Evolutionary conservation across 2,113 vertebrate genomes (phyloP).

Genomic region (Panurus biarmicus): DNA sequence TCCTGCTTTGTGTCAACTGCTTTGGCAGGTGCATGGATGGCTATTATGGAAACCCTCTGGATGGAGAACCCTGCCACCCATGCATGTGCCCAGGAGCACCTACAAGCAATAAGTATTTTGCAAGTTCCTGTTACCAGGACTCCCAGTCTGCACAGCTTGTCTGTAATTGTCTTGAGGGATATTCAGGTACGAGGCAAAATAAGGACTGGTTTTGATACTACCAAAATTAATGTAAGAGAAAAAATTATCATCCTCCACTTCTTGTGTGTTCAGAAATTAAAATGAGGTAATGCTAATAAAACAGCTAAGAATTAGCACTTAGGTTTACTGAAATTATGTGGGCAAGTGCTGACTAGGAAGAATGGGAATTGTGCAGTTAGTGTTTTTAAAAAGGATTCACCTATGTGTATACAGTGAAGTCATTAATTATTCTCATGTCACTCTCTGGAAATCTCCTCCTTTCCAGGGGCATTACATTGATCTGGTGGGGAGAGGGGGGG

Average conservation of each 20-base stretch:
- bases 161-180: slow-evolving; percentile 77
- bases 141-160: slow-evolving; percentile 60
- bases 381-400: neutral
- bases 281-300: neutral
- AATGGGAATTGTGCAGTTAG: neutral
- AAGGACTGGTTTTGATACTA: neutral
- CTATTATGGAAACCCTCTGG: slow-evolving; percentile 77
- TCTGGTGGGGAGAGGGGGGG: accelerated
- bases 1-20: neutral
- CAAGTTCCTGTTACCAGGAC: slow-evolving; percentile 75
- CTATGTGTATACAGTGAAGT: neutral
- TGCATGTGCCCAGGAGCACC: slow-evolving; percentile 79
- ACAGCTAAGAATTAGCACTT: neutral
- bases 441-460: neutral
- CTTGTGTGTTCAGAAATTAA: neutral
- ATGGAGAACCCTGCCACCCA: slow-evolving; percentile 69
- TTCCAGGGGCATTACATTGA: neutral
- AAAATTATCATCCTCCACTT: neutral
- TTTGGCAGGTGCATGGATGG: slow-evolving; percentile 77
- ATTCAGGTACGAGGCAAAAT: slow-evolving; percentile 69
- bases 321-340: neutral
- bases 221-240: neutral
- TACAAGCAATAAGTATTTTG: slow-evolving; percentile 76
- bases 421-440: neutral
- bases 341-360: neutral